A percentile compares a stretch with the other conserved stretches of the same genome.
phyloP scores from a whole-genome alignment of 2,888 invertebrate genomes.

The Eupeodes luniger region DNA sequence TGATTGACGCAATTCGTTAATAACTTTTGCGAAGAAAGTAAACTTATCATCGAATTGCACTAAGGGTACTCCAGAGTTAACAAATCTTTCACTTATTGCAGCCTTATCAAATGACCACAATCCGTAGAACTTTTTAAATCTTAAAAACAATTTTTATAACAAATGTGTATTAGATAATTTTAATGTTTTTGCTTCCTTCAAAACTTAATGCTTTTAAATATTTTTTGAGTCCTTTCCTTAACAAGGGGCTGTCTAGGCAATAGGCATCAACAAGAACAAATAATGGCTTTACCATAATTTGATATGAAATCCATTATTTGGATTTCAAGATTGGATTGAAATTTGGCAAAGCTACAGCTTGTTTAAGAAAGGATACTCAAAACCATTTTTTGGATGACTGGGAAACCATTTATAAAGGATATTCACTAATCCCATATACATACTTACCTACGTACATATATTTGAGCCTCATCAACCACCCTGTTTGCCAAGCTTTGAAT shows the following conservation, averaged over 20 bases:
- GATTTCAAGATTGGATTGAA: too few relatives aligned
- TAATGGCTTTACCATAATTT: too few relatives aligned
- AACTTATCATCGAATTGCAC: conserved; percentile 92
- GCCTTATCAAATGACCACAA: conserved; percentile 92
- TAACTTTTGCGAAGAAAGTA: conserved; percentile 91
- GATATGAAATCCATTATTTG: too few relatives aligned
- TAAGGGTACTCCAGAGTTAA: conserved; percentile 87
- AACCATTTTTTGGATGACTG: too few relatives aligned
- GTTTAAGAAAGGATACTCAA: too few relatives aligned
- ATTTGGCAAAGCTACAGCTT: too few relatives aligned
- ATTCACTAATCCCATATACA: not conserved
- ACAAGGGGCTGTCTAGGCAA: too few relatives aligned
- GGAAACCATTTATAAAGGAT: not conserved
- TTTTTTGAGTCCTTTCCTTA: too few relatives aligned
- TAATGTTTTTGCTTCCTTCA: too few relatives aligned
- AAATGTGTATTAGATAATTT: not conserved
- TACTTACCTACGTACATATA: conserved; percentile 86
- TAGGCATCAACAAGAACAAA: too few relatives aligned
- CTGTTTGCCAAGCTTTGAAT: conserved; percentile 89
- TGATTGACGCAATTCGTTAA: conserved; percentile 87
- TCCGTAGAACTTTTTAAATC: conserved; percentile 90
- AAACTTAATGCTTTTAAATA: too few relatives aligned
- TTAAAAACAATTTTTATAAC: not conserved
- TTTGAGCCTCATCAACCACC: conserved; percentile 88
- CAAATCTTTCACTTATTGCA: conserved; percentile 91